phyloP scores from a whole-genome alignment of 1,140 invertebrate species.

The Drosophila asahinai region DNA sequence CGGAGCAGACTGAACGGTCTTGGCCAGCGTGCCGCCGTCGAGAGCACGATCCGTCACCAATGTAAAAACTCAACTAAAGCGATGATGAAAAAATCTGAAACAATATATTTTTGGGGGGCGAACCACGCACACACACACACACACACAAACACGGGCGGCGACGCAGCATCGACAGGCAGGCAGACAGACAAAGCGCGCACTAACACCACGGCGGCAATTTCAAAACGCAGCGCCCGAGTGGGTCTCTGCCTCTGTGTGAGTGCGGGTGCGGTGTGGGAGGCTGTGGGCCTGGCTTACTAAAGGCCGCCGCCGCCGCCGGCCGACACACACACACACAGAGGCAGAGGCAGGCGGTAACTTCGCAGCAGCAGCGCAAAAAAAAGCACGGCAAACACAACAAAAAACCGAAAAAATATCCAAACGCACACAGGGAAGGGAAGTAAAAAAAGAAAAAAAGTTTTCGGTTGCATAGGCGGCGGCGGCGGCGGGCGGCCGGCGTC shows the following conservation, averaged over 20 bases:
- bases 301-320: conserved; percentile 80
- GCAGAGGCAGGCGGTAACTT: conserved; percentile 59
- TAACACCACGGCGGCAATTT: conserved; percentile 67
- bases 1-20: conserved; percentile 69
- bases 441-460: conserved; percentile 58
- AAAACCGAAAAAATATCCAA: conserved; percentile 50
- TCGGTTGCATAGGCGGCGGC: conserved; percentile 79
- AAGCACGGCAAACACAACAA: conserved; percentile 56
- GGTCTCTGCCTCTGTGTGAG: conserved; percentile 31
- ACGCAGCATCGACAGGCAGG: conserved; percentile 74
- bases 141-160: conserved; percentile 50
- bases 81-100: conserved; percentile 85
- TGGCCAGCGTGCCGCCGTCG: conserved; percentile 69
- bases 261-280: conserved; percentile 18
- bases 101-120: conserved; percentile 85
- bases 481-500: conserved; percentile 32
- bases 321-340: conserved; percentile 65
- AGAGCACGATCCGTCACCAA: conserved; percentile 85
- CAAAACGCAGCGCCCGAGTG: conserved; percentile 75
- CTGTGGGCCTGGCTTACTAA: conserved; percentile 69
- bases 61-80: conserved; percentile 86
- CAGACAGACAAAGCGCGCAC: conserved; percentile 77
- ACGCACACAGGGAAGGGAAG: conserved; percentile 45
- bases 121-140: conserved; percentile 65
- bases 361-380: conserved; percentile 60